Evolutionary conservation across 2,797 vertebrate genomes (phyloP).

Genomic region (Platalea minor): DNA sequence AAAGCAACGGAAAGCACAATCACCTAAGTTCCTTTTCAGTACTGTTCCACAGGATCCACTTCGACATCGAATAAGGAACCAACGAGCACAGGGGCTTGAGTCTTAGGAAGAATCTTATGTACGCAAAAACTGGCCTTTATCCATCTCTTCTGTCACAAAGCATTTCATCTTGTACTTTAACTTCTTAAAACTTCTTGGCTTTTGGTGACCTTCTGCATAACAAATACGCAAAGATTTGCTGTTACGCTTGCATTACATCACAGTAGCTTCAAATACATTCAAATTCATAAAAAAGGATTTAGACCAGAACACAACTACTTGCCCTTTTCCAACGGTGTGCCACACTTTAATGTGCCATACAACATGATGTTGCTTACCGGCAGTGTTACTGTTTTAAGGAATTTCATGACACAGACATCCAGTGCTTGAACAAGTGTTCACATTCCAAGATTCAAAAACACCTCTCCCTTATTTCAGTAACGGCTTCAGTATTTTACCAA

Average conservation of each 20-base stretch:
- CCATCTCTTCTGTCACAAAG: slow-evolving; percentile 29
- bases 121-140: slow-evolving; percentile 73
- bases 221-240: background rate
- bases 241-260: background rate
- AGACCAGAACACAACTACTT: background rate
- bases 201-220: background rate
- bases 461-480: slow-evolving; percentile 80
- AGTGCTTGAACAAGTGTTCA: slow-evolving; percentile 37
- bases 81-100: slow-evolving; percentile 38
- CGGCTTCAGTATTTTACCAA: slow-evolving; percentile 81
- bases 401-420: slow-evolving; percentile 5
- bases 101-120: slow-evolving; percentile 50
- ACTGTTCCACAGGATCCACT: slow-evolving; percentile 9
- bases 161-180: background rate
- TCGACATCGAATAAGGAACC: slow-evolving; percentile 31
- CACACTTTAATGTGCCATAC: background rate
- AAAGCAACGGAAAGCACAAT: slow-evolving; percentile 28
- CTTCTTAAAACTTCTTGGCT: background rate
- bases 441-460: background rate
- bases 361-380: background rate
- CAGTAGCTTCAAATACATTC: slow-evolving; percentile 46
- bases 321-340: background rate
- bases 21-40: background rate
- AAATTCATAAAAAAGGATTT: slow-evolving; percentile 18
- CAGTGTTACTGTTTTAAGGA: background rate